Conservation (phyloP, 2,113 vertebrate species). For the Psittacula cyanocephala region DNA sequence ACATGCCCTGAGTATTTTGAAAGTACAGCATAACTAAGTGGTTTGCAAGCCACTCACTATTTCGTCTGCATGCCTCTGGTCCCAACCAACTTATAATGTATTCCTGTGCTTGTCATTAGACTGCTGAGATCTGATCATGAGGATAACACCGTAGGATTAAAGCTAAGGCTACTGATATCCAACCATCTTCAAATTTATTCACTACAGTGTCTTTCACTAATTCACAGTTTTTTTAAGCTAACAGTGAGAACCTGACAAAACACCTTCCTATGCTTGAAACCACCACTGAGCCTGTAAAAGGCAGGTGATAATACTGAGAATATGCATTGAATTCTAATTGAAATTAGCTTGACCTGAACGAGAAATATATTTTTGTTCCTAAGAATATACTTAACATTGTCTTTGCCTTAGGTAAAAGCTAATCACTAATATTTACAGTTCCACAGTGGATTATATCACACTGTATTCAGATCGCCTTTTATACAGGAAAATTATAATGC, state of each 20-base stretch:
- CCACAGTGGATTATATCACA: not conserved
- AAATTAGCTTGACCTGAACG: not conserved
- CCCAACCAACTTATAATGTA: not conserved
- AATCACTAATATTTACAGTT: not conserved
- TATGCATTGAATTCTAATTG: not conserved
- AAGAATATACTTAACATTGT: not conserved
- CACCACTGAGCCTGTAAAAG: not conserved
- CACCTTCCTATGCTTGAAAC: not conserved
- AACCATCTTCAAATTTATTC: not conserved
- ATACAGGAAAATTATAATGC: not conserved
- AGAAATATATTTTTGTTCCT: not conserved
- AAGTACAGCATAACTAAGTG: not conserved
- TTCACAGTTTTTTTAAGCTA: not conserved
- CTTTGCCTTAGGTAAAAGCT: not conserved
- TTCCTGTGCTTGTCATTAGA: not conserved
- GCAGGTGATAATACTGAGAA: not conserved
- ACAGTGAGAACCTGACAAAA: not conserved
- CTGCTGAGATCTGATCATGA: not conserved
- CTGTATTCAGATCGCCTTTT: not conserved
- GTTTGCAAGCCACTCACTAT: not conserved
- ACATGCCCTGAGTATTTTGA: rapidly evolving
- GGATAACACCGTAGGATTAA: not conserved
- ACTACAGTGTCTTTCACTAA: not conserved
- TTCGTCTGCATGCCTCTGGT: rapidly evolving
- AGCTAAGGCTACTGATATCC: not conserved